Percentiles rank a stretch among this genome's conserved stretches.
Conservation (phyloP, 1,140 invertebrate genomes). For the Ridgeia piscesae region DNA sequence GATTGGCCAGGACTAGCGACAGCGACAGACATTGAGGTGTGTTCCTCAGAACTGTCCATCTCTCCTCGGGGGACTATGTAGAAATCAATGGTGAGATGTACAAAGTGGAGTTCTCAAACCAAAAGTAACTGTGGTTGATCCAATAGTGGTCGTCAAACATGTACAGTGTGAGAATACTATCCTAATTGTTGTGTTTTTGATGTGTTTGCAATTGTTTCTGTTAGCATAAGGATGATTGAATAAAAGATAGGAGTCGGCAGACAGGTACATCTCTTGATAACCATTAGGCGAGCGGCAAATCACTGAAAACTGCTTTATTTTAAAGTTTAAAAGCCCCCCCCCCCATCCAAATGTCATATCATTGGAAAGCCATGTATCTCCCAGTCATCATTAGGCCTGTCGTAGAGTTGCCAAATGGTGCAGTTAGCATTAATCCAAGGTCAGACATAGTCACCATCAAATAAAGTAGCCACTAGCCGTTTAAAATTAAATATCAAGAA, state of each 20-base stretch:
- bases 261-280: no score
- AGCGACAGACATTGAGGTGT: background rate
- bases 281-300: background rate
- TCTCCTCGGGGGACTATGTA: slow-evolving; percentile 50
- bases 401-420: no score
- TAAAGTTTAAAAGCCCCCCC: no score
- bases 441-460: no score
- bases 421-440: no score
- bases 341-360: background rate
- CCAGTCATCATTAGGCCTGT: no score
- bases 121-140: background rate
- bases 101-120: slow-evolving; percentile 38
- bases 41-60: slow-evolving; percentile 41
- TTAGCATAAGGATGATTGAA: background rate
- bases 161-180: slow-evolving; percentile 36
- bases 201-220: background rate
- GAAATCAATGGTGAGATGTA: slow-evolving; percentile 56
- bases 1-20: background rate
- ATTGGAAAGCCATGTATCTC: no score
- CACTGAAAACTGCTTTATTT: no score
- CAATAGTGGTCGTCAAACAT: slow-evolving; percentile 36
- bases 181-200: slow-evolving; percentile 38
- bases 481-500: no score
- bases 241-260: slow-evolving; percentile 36
- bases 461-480: no score